These are phyloP conservation scores for Ganaspis brasiliensis DNA, from an alignment of 2,888 invertebrate genomes.

Conservation along the genomic window DNA sequence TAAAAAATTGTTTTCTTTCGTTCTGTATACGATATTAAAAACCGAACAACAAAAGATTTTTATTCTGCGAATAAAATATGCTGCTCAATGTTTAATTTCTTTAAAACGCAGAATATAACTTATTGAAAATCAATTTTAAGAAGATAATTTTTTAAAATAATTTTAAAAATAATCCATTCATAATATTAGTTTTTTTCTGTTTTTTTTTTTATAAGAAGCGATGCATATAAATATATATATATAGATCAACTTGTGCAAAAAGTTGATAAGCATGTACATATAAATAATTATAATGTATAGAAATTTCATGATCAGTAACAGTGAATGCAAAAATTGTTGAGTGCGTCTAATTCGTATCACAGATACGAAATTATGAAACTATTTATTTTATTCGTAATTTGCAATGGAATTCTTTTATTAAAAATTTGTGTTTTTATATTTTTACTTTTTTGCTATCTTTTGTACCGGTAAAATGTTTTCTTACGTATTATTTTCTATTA, in stretches of 20 bases:
- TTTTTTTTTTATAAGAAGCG: slow-evolving; percentile 15
- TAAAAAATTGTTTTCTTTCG: neutral
- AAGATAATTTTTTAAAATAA: no score
- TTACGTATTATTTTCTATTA: no score
- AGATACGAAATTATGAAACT: neutral
- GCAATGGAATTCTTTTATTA: neutral
- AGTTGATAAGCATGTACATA: slow-evolving; percentile 25
- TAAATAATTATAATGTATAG: slow-evolving; percentile 22
- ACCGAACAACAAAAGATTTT: neutral
- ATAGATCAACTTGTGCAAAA: neutral
- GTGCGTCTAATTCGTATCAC: neutral
- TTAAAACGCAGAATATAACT: slow-evolving; percentile 7
- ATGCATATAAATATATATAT: slow-evolving; percentile 8
- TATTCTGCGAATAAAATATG: slow-evolving; percentile 38
- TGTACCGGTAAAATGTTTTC: no score
- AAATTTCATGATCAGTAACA: slow-evolving; percentile 14
- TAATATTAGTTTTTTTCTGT: slow-evolving; percentile 11
- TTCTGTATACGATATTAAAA: neutral
- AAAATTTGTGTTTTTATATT: no score
- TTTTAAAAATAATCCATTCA: no score
- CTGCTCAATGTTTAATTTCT: slow-evolving; percentile 35
- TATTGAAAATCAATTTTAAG: slow-evolving; percentile 5
- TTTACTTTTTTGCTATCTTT: no score
- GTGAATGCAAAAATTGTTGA: slow-evolving; percentile 23
- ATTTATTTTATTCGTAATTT: slow-evolving; percentile 21